phyloP scores from a whole-genome alignment of 2,113 vertebrate species.

The Mus pahari region DNA sequence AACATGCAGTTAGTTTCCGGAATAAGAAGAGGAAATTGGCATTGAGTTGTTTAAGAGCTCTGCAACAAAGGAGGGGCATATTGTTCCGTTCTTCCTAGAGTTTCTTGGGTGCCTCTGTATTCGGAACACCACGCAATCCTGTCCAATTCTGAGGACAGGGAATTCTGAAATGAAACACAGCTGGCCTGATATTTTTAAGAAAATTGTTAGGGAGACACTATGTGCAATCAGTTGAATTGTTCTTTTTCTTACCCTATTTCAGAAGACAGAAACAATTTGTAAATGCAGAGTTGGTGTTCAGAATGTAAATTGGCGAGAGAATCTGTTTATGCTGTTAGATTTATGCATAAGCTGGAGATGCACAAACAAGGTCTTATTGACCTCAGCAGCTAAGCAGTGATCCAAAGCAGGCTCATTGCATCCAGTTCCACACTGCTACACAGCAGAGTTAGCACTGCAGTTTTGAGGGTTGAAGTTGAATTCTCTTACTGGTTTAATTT shows the following conservation, averaged over 20 bases:
- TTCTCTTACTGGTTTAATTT: constrained; percentile 57
- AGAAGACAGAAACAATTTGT: constrained; percentile 81
- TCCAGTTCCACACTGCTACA: constrained; percentile 69
- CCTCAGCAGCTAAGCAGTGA: constrained; percentile 74
- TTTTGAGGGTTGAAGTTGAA: constrained; percentile 49
- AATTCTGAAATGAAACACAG: constrained; percentile 77
- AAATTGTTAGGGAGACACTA: constrained; percentile 80
- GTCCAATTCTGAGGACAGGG: constrained; percentile 63
- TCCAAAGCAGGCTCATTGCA: constrained; percentile 68
- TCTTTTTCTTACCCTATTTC: constrained; percentile 55
- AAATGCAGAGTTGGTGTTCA: constrained; percentile 69
- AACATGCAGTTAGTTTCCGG: constrained; percentile 46
- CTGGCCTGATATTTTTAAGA: constrained; percentile 80
- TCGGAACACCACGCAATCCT: not conserved
- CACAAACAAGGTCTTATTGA: constrained; percentile 81
- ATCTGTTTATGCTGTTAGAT: constrained; percentile 78
- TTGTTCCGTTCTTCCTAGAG: constrained; percentile 49
- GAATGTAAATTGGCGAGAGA: constrained; percentile 75
- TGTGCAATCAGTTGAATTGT: constrained; percentile 80
- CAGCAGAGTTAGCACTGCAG: constrained; percentile 51
- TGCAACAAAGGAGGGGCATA: constrained; percentile 29
- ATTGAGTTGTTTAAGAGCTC: constrained; percentile 56
- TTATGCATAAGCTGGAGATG: constrained; percentile 76
- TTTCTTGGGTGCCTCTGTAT: constrained; percentile 51
- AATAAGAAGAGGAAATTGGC: constrained; percentile 60